Evolutionary conservation across 2,113 vertebrate genomes (phyloP).

Genomic region (Equus przewalskii): DNA sequence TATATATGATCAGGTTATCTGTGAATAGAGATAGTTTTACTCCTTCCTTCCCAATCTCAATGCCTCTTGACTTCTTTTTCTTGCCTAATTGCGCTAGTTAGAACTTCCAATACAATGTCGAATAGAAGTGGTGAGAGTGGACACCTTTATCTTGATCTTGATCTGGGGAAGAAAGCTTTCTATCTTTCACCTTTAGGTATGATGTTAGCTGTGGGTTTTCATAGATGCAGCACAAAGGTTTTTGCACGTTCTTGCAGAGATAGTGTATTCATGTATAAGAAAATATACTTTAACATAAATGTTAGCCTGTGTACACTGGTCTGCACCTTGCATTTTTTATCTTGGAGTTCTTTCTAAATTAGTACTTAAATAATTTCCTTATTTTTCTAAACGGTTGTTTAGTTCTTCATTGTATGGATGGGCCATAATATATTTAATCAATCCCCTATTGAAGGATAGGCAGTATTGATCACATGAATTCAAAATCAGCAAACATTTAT

Average conservation of each 20-base stretch:
- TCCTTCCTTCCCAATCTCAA: background rate
- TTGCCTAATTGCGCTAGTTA: background rate
- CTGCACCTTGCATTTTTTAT: background rate
- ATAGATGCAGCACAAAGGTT: background rate
- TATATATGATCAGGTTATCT: background rate
- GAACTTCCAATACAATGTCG: background rate
- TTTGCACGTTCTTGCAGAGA: background rate
- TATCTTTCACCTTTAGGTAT: background rate
- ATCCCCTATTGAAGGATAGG: background rate
- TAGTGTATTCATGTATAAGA: background rate
- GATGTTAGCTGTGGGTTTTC: background rate
- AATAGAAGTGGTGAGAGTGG: background rate
- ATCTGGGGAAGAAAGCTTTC: background rate
- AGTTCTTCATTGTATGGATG: background rate
- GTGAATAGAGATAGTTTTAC: background rate
- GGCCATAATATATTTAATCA: background rate
- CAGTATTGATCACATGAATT: background rate
- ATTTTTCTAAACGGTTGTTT: background rate
- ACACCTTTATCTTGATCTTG: background rate
- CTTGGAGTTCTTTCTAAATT: background rate
- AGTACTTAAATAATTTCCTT: background rate
- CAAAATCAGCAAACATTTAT: background rate
- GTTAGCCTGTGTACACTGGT: background rate
- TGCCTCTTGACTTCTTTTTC: background rate
- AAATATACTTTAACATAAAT: background rate